Base-by-base conservation (phyloP, 2,113 vertebrate genomes). In the Bettongia penicillata region DNA sequence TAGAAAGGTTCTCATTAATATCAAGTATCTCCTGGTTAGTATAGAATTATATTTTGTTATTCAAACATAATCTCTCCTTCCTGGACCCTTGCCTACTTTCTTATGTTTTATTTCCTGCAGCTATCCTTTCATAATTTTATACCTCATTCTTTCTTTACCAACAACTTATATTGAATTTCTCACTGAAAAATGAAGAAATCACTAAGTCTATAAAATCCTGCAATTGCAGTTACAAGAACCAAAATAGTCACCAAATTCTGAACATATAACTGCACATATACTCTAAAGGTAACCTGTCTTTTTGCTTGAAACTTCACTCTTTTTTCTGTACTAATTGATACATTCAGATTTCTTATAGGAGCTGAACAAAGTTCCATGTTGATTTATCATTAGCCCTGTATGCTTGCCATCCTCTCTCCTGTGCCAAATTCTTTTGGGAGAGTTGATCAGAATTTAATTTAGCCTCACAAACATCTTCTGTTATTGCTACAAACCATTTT, bases 381-480 rank as follows among this genome's bases (percentile, higher is more conserved):
- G 25, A 77, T 25, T 93, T 68, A 47, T 90, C 50, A 84, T 77
- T 93, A 55, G n/a, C 50, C 93, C 51, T 91, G 93, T 26, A 51
- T 10, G 11, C 48, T 48, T 48, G 48, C 1, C 0, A 16, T 37
- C 12, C 8, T 9, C 55, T 57, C 57, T 14, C 49, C 25, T 89
- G 22, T 77, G 1, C 26, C 61, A 43, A 0, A 19, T 43, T 91
- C 31, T 37, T 84, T 53, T 53, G 47, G 61, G 61, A 68, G 91
- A 47, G 89, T 1, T 51, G 93, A 68, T 51, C 92, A 91, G 50
- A 91, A 77, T 25, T 47, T 43, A 94, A 92, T 57, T 93, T 51
- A 91, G 49, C 90, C 37, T 57, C 23, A 50, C 48, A 31, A 8
- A 94, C 89, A 68, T 90, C 91, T 96, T 96, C 51, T 97, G 94